These are phyloP conservation scores for Ophioninae sp. DNA, from an alignment of 2,888 invertebrate genomes.

Conservation along the genomic window DNA sequence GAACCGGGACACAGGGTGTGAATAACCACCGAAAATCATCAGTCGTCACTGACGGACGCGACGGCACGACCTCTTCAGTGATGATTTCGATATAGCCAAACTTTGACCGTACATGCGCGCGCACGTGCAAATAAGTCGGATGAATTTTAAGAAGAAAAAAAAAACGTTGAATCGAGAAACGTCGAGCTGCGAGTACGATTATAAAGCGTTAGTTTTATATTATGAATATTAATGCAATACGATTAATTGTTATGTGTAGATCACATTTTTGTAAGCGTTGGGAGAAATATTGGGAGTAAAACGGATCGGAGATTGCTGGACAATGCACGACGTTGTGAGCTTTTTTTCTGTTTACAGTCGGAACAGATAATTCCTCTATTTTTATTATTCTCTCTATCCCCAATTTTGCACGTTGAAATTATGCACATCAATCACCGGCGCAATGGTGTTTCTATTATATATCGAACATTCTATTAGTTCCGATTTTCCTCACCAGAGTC, in stretches of 20 bases:
- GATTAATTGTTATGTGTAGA: conserved; percentile 75
- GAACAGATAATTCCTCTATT: too few relatives aligned
- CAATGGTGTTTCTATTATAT: too few relatives aligned
- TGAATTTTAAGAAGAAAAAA: not conserved
- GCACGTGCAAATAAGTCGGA: not conserved
- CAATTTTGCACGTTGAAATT: too few relatives aligned
- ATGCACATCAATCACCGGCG: too few relatives aligned
- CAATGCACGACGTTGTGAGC: conserved; percentile 61
- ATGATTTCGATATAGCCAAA: conserved; percentile 47
- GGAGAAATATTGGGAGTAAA: conserved; percentile 58
- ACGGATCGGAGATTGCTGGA: conserved; percentile 62
- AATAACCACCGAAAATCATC: not conserved
- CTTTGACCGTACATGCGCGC: conserved; percentile 25
- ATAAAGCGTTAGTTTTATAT: conserved; percentile 58
- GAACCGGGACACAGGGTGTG: conserved; percentile 18
- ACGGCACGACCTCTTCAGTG: conserved; percentile 20
- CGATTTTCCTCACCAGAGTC: not conserved
- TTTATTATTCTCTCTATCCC: too few relatives aligned
- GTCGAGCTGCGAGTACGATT: conserved; percentile 23
- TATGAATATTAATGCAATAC: conserved; percentile 59
- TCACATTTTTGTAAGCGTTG: conserved; percentile 71
- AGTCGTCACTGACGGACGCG: not conserved
- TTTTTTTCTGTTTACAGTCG: not conserved
- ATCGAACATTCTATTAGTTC: not conserved
- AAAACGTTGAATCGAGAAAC: not conserved